These are phyloP conservation scores for Zaprionus inermis DNA, from an alignment of 1,140 invertebrate species.

Conservation along the genomic window DNA sequence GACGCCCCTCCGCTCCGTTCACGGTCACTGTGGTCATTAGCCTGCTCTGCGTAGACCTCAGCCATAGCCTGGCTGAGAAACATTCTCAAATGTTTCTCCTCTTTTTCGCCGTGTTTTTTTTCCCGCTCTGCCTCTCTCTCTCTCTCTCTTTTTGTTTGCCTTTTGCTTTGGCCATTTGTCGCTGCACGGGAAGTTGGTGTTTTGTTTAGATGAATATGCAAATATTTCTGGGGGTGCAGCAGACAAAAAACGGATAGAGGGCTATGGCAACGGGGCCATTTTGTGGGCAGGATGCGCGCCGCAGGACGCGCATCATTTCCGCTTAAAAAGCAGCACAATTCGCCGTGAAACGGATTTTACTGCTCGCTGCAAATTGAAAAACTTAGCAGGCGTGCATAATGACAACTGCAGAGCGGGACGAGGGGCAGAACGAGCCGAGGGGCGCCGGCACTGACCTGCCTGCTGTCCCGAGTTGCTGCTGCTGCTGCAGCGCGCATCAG, in stretches of 20 bases:
- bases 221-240: slow-evolving; percentile 63
- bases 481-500: slow-evolving; percentile 60
- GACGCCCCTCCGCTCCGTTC: slow-evolving; percentile 14
- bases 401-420: slow-evolving; percentile 43
- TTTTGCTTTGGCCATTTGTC: slow-evolving; percentile 61
- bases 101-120: slow-evolving; percentile 20
- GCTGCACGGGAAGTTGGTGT: slow-evolving; percentile 67
- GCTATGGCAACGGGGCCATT: slow-evolving; percentile 47
- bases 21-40: slow-evolving; percentile 74
- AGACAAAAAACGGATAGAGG: slow-evolving; percentile 31
- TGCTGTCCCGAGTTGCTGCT: not conserved
- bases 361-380: slow-evolving; percentile 42
- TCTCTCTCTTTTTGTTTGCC: slow-evolving; percentile 35
- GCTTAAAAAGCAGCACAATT: slow-evolving; percentile 80
- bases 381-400: slow-evolving; percentile 54
- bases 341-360: slow-evolving; percentile 73
- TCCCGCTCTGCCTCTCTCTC: slow-evolving; percentile 27
- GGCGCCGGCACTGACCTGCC: not conserved
- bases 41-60: slow-evolving; percentile 36
- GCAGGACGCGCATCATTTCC: slow-evolving; percentile 80
- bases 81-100: slow-evolving; percentile 34
- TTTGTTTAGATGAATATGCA: slow-evolving; percentile 83
- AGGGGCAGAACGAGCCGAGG: not conserved
- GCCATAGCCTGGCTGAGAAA: slow-evolving; percentile 2
- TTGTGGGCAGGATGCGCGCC: slow-evolving; percentile 76